phyloP scores from a whole-genome alignment of 2,888 invertebrate genomes.

The Sphaerophoria rueppellii region DNA sequence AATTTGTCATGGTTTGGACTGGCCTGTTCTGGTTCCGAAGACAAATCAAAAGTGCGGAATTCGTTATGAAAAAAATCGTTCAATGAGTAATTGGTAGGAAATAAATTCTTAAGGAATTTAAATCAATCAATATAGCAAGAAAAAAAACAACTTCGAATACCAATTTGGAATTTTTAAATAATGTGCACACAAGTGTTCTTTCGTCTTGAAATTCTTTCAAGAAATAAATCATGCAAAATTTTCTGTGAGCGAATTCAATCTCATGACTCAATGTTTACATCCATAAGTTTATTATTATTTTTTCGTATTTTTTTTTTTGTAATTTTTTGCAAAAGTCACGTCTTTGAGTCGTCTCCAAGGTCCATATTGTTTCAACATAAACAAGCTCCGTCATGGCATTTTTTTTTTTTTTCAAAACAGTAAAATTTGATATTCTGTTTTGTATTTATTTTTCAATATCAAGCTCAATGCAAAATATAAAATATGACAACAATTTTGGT shows the following conservation, averaged over 20 bases:
- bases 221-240: slow-evolving; percentile 12
- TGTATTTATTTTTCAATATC: slow-evolving; percentile 24
- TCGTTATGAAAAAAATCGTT: no score
- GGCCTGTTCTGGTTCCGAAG: no score
- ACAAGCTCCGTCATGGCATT: not conserved
- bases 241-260: no score
- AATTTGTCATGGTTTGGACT: no score
- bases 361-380: slow-evolving; percentile 2
- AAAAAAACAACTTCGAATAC: not conserved
- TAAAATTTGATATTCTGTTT: not conserved
- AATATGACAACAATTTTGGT: not conserved
- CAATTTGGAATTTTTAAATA: not conserved
- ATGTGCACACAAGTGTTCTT: not conserved
- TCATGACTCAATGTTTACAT: slow-evolving; percentile 30
- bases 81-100: no score
- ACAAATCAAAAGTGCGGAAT: no score
- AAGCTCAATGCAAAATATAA: slow-evolving; percentile 20
- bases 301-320: not conserved
- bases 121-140: not conserved
- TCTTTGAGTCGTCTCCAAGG: slow-evolving; percentile 10
- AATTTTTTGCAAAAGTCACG: slow-evolving; percentile 13
- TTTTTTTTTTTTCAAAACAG: not conserved
- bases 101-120: no score
- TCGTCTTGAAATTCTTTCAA: not conserved
- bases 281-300: not conserved